These are phyloP conservation scores for Empidonax traillii DNA, from an alignment of 2,113 vertebrate species.

Conservation along the genomic window DNA sequence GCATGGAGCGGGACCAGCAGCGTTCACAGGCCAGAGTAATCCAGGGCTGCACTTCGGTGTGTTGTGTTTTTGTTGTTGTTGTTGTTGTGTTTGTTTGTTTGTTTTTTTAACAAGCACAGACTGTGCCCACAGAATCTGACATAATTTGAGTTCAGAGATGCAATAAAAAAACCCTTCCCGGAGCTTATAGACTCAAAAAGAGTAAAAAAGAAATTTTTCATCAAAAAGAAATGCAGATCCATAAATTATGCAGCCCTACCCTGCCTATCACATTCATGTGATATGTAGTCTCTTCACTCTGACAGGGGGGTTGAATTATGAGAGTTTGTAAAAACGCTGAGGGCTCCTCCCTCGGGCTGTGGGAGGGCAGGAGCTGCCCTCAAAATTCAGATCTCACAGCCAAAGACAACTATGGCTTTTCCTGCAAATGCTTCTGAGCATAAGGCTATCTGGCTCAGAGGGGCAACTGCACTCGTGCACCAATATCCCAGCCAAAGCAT, in stretches of 20 bases:
- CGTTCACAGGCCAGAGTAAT: neutral
- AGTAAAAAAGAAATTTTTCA: neutral
- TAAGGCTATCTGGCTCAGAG: neutral
- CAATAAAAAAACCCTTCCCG: conserved; percentile 7
- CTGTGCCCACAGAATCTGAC: neutral
- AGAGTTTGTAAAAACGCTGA: neutral
- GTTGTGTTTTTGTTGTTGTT: no score
- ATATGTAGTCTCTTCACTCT: neutral
- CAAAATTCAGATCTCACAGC: neutral
- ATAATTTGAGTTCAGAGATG: neutral
- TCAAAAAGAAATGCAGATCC: conserved; percentile 22
- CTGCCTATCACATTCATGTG: conserved; percentile 2
- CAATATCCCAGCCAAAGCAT: neutral
- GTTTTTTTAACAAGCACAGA: neutral
- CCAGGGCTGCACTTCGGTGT: neutral
- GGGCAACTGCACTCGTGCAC: neutral
- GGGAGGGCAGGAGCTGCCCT: neutral
- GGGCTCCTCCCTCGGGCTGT: neutral
- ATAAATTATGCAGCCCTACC: conserved; percentile 38
- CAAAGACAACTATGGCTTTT: fast-evolving
- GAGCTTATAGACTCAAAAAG: conserved; percentile 15
- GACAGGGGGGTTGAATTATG: neutral
- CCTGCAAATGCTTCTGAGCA: neutral
- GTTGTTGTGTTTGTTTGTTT: no score
- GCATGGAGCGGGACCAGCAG: neutral